Percentiles rank a stretch among this genome's conserved stretches.
phyloP scores from a whole-genome alignment of 2,797 vertebrate genomes.

The Rachycentron canadum region DNA sequence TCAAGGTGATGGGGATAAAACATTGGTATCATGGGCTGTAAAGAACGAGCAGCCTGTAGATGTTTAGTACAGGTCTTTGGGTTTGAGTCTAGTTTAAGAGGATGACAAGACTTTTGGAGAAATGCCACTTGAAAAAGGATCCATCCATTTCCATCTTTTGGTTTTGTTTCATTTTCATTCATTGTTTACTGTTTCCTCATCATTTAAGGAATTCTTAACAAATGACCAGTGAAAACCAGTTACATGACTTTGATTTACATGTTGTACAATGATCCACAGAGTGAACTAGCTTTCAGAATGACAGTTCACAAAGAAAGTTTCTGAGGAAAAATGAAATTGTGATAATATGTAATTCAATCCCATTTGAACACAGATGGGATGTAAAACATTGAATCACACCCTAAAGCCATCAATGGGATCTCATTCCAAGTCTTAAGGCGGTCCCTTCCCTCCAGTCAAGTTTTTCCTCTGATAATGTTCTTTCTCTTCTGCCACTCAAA shows the following conservation, averaged over 20 bases:
- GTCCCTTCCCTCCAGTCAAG: conserved; percentile 5
- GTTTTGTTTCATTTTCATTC: no score
- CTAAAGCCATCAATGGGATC: conserved; percentile 55
- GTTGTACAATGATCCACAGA: neutral
- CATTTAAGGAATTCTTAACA: neutral
- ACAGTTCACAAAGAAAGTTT: conserved; percentile 1
- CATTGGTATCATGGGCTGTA: no score
- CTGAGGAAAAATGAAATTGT: conserved; percentile 6
- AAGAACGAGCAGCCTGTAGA: no score
- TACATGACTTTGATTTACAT: neutral
- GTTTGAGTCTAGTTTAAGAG: no score
- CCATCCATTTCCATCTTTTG: no score
- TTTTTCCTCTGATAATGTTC: conserved; percentile 27
- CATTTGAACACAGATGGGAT: conserved; percentile 19
- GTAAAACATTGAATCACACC: conserved; percentile 11
- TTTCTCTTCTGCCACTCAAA: conserved; percentile 35
- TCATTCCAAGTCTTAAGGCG: conserved; percentile 42
- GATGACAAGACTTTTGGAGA: no score
- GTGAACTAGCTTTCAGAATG: neutral
- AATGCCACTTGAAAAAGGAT: no score
- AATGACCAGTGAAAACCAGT: neutral
- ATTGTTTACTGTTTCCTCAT: neutral
- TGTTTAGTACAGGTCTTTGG: no score
- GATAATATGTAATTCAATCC: conserved; percentile 39
- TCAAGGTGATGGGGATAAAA: no score